Percentiles rank a stretch among this genome's conserved stretches.
Conservation (phyloP, 2,888 invertebrate species). For the Lithophane leautieri region DNA sequence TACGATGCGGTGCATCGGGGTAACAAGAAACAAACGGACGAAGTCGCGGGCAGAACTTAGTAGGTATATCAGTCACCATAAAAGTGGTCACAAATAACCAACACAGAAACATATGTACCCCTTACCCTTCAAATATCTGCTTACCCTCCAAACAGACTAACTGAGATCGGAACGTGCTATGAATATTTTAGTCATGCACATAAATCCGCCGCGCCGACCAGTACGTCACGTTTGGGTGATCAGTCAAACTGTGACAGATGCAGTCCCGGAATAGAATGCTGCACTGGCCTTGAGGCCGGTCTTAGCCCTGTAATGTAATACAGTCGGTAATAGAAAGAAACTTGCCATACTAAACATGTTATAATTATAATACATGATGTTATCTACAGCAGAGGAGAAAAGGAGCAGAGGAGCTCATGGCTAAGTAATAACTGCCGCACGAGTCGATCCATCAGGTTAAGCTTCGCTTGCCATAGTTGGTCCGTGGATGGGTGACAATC, state of each 20-base stretch:
- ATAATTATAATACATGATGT: no score
- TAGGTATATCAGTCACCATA: not conserved
- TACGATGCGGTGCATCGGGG: no score
- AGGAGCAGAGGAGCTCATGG: no score
- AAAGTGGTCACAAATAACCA: no score
- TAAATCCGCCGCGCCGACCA: conserved; percentile 13
- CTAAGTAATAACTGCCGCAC: no score
- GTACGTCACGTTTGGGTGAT: conserved; percentile 48
- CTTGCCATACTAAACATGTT: no score
- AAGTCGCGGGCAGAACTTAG: no score
- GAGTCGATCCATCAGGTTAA: no score
- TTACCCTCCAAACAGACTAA: conserved; percentile 14
- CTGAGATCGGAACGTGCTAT: conserved; percentile 37
- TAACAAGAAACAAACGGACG: no score
- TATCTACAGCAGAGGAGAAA: no score
- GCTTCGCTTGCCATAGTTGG: no score
- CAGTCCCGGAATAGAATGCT: conserved; percentile 42
- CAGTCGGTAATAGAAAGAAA: not conserved
- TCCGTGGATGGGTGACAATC: no score
- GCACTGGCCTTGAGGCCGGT: conserved; percentile 21
- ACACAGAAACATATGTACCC: not conserved
- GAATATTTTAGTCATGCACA: conserved; percentile 45
- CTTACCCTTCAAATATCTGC: conserved; percentile 5
- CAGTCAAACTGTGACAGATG: conserved; percentile 52
- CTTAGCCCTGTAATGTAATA: not conserved